phyloP scores from a whole-genome alignment of 2,113 vertebrate species.

The Rhipidura dahli region DNA sequence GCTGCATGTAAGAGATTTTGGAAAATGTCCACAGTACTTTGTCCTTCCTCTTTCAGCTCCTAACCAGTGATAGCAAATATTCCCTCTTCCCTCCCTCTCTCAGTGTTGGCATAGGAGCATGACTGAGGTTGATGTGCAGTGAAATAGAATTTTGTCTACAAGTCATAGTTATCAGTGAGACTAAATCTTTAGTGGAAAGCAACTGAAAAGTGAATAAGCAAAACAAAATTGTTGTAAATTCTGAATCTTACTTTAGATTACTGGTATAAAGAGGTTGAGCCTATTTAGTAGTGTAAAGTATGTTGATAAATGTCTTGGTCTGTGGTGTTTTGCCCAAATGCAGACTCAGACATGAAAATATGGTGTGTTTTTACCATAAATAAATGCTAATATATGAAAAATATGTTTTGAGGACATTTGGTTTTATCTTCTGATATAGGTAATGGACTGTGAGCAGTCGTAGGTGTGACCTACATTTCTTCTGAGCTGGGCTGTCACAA shows the following conservation, averaged over 20 bases:
- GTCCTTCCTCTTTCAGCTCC: not conserved
- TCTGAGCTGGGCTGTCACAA: not conserved
- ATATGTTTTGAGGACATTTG: not conserved
- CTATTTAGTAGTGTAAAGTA: not conserved
- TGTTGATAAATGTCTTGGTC: not conserved
- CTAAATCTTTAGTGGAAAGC: not conserved
- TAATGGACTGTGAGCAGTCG: not conserved
- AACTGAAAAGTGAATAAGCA: not conserved
- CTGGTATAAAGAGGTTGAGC: not conserved
- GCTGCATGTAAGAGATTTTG: not conserved
- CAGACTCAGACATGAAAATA: not conserved
- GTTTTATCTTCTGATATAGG: not conserved
- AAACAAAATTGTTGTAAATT: not conserved
- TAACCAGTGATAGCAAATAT: not conserved
- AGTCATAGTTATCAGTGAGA: not conserved
- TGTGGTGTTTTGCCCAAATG: not conserved
- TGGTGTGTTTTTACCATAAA: not conserved
- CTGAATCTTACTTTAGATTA: not conserved
- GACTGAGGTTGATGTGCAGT: not conserved
- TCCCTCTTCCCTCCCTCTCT: not conserved
- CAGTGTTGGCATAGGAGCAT: not conserved
- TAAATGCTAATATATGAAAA: not conserved
- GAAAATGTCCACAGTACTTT: not conserved
- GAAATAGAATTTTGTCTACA: not conserved
- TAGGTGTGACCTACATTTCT: slow-evolving; percentile 16